These are phyloP conservation scores for Bombylius major DNA, from an alignment of 2,888 invertebrate species.

Conservation along the genomic window DNA sequence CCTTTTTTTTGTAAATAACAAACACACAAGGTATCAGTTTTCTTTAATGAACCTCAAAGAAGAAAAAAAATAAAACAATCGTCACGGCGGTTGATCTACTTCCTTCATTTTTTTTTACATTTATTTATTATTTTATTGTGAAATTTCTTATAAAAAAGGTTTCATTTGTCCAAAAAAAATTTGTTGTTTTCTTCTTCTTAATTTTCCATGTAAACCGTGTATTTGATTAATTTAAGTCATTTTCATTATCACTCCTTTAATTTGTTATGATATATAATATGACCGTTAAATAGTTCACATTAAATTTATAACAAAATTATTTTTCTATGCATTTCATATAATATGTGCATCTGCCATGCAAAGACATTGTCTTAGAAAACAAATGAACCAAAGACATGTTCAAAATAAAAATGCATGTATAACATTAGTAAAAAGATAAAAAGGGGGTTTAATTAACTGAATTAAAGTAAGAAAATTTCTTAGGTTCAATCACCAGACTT, in stretches of 20 bases:
- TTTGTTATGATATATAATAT: background rate
- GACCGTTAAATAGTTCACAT: background rate
- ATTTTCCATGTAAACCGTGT: no score
- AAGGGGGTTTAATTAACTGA: no score
- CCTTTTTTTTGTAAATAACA: no score
- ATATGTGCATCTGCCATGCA: background rate
- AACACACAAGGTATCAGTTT: conserved; percentile 3
- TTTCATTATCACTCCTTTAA: background rate
- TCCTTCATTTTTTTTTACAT: conserved; percentile 2
- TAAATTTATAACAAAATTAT: background rate
- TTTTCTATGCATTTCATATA: no score
- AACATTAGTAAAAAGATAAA: background rate
- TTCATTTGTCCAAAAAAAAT: no score
- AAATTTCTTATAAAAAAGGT: no score
- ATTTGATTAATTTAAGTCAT: background rate
- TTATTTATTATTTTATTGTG: background rate
- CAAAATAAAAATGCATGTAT: background rate
- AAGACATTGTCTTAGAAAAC: conserved; percentile 1
- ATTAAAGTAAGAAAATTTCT: no score
- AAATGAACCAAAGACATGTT: background rate
- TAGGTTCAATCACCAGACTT: background rate
- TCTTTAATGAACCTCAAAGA: conserved; percentile 7
- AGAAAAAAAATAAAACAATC: conserved; percentile 2
- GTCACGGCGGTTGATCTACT: conserved; percentile 15
- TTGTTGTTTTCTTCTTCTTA: no score